Evolutionary conservation across 2,888 invertebrate species (phyloP).

Genomic region (Drosophila mercatorum): DNA sequence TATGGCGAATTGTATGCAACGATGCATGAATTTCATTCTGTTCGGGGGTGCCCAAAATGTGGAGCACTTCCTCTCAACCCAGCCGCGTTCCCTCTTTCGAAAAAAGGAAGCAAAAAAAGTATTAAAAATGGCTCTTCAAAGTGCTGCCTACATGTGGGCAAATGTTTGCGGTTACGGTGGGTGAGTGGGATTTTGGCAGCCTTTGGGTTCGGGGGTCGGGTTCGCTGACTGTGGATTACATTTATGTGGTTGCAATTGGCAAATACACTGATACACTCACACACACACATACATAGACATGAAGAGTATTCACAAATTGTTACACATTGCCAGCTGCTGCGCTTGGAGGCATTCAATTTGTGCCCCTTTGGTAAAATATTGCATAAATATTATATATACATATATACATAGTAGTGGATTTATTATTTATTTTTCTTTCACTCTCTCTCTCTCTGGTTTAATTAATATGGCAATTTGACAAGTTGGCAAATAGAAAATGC

Average conservation of each 20-base stretch:
- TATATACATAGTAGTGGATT: background rate
- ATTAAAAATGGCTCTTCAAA: constrained; percentile 76
- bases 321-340: constrained; percentile 42
- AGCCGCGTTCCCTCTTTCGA: background rate
- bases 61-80: constrained; percentile 7
- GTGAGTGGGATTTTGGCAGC: constrained; percentile 19
- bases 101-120: constrained; percentile 44
- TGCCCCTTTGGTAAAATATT: constrained; percentile 27
- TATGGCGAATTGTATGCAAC: constrained; percentile 75
- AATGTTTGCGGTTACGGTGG: constrained; percentile 73
- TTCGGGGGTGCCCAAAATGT: constrained; percentile 26
- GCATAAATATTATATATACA: constrained; percentile 22
- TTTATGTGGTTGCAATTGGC: constrained; percentile 71
- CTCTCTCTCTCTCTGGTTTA: constrained; percentile 17
- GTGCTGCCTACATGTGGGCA: constrained; percentile 73
- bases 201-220: constrained; percentile 18
- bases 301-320: constrained; percentile 50
- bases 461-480: constrained; percentile 61
- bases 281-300: background rate
- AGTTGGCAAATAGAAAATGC: constrained; percentile 45
- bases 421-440: background rate
- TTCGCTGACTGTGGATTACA: constrained; percentile 69
- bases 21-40: constrained; percentile 77
- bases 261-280: constrained; percentile 24
- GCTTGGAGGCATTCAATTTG: constrained; percentile 33